A percentile compares a stretch with the other conserved stretches of the same genome.
phyloP scores from a whole-genome alignment of 2,113 vertebrate species.

The Zapornia atra region DNA sequence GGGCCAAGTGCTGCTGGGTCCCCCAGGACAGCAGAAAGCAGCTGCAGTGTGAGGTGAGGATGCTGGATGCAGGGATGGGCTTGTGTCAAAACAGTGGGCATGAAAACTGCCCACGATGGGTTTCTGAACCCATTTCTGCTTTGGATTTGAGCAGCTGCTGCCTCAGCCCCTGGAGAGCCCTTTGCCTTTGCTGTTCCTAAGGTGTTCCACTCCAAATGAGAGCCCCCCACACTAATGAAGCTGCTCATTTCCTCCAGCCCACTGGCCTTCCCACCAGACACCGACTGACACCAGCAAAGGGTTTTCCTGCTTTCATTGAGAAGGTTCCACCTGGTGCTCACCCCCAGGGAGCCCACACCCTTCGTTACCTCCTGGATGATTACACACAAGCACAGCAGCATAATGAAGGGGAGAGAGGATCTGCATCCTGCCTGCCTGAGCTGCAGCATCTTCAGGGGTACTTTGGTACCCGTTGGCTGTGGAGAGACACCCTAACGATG shows the following conservation, averaged over 20 bases:
- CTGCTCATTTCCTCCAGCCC: neutral
- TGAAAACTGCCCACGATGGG: neutral
- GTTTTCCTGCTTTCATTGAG: neutral
- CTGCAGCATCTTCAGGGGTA: neutral
- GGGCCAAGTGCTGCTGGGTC: neutral
- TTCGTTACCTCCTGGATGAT: neutral
- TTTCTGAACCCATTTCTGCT: neutral
- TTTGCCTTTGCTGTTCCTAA: neutral
- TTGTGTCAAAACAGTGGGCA: neutral
- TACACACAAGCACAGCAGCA: fast-evolving
- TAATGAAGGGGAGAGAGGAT: neutral
- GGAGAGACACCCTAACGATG: neutral
- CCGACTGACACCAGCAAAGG: neutral
- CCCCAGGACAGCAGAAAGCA: neutral
- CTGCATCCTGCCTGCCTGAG: neutral
- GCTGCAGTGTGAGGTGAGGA: neutral
- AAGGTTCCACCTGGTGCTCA: neutral
- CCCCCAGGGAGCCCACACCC: neutral
- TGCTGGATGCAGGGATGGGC: fast-evolving
- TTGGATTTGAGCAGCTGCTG: neutral
- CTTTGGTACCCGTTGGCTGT: neutral
- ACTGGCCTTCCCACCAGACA: neutral
- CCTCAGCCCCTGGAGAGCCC: neutral
- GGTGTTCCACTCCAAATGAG: neutral
- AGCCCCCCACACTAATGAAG: neutral